A percentile compares a stretch with the other conserved stretches of the same genome.
phyloP scores from a whole-genome alignment of 2,888 invertebrate species.

The Gerosis bhagava region DNA sequence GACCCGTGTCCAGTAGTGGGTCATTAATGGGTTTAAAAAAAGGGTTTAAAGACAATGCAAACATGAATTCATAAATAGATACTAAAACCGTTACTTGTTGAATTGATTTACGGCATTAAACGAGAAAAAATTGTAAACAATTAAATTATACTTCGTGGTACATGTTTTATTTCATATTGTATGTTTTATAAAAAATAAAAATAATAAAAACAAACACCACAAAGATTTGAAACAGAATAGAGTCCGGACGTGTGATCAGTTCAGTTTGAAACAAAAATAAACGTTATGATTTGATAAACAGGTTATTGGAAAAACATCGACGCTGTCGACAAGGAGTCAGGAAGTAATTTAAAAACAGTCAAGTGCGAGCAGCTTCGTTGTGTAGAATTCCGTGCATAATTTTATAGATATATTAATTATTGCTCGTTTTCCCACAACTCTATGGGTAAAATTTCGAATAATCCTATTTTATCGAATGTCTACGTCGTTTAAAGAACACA shows the following conservation, averaged over 20 bases:
- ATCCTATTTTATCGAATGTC: too few species aligned
- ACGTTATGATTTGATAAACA: conserved; percentile 76
- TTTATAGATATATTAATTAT: neutral
- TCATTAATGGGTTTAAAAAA: too few species aligned
- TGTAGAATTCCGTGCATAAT: neutral
- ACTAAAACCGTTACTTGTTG: too few species aligned
- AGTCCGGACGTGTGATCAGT: conserved; percentile 75
- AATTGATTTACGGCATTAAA: too few species aligned
- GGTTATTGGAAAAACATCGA: conserved; percentile 75
- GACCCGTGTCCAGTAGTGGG: too few species aligned
- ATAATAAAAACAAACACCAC: conserved; percentile 67
- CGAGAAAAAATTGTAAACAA: too few species aligned
- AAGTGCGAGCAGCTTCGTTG: conserved; percentile 1
- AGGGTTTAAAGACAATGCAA: too few species aligned
- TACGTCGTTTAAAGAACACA: too few species aligned
- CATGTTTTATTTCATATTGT: conserved; percentile 49
- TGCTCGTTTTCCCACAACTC: too few species aligned
- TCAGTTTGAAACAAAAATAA: conserved; percentile 74
- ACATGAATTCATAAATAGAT: too few species aligned
- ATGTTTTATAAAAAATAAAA: conserved; percentile 66
- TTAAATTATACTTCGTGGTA: conserved; percentile 7
- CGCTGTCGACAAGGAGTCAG: conserved; percentile 59
- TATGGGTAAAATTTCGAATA: too few species aligned
- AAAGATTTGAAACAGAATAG: conserved; percentile 76
- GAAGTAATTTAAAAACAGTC: conserved; percentile 43